Conservation (phyloP, 2,888 invertebrate genomes). For the Poecilobothrus nobilitatus region DNA sequence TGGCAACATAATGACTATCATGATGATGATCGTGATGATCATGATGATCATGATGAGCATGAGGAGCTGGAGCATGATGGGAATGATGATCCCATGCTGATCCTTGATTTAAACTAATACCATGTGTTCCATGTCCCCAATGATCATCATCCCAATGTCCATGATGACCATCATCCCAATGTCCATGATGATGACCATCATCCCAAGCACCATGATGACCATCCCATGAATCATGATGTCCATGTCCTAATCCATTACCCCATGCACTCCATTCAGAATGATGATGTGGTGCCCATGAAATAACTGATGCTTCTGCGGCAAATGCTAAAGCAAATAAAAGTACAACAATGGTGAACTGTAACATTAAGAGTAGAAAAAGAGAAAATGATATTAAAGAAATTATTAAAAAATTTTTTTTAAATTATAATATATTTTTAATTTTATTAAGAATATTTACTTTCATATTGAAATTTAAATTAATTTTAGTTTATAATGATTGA, state of each 20-base stretch:
- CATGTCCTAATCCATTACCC: not conserved
- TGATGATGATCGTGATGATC: slow-evolving; percentile 31
- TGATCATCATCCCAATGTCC: not conserved
- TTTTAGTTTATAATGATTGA: not conserved
- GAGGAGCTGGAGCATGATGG: not conserved
- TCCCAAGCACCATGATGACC: not conserved
- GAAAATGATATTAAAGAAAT: not conserved
- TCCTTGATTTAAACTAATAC: not conserved
- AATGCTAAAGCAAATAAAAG: slow-evolving; percentile 25
- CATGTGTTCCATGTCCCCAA: not conserved
- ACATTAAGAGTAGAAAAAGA: no score
- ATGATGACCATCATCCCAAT: not conserved
- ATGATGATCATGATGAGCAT: not conserved
- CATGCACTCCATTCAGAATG: not conserved
- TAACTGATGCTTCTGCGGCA: slow-evolving; percentile 21
- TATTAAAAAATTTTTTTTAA: not conserved
- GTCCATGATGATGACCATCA: not conserved
- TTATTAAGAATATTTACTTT: slow-evolving; percentile 29
- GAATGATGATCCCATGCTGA: not conserved
- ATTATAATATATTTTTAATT: slow-evolving; percentile 27
- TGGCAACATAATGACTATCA: slow-evolving; percentile 40
- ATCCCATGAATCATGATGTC: not conserved
- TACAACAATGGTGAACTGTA: slow-evolving; percentile 20
- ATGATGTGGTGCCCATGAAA: not conserved
- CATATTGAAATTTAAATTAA: not conserved